Evolutionary conservation across 2,797 vertebrate species (phyloP).

Genomic region (Tragelaphus eurycerus): DNA sequence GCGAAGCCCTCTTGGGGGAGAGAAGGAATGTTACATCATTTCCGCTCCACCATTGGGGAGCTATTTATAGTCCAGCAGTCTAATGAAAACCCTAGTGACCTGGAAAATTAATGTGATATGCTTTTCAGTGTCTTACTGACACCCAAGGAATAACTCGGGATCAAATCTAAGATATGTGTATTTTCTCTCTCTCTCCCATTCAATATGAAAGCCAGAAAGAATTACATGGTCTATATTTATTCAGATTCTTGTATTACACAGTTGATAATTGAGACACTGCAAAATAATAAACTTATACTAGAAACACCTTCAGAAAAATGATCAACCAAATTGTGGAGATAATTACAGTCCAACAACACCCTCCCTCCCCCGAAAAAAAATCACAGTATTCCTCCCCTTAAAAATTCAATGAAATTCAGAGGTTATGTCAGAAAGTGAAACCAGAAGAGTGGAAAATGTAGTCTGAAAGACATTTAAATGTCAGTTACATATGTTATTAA

Average conservation of each 20-base stretch:
- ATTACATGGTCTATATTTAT: neutral
- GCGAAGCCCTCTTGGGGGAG: neutral
- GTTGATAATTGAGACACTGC: neutral
- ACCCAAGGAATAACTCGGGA: slow-evolving; percentile 29
- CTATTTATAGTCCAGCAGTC: slow-evolving; percentile 45
- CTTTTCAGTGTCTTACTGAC: slow-evolving; percentile 40
- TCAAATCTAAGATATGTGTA: slow-evolving; percentile 28
- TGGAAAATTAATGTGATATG: slow-evolving; percentile 16
- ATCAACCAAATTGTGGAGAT: neutral
- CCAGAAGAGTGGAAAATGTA: neutral
- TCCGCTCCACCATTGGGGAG: neutral
- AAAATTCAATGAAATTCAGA: slow-evolving; percentile 37
- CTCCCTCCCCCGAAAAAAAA: neutral
- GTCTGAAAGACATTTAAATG: slow-evolving; percentile 22
- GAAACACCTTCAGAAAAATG: slow-evolving; percentile 11
- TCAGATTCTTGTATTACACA: neutral
- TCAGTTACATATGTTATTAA: slow-evolving; percentile 4
- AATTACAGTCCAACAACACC: neutral
- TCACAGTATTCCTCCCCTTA: neutral
- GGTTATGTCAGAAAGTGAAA: slow-evolving; percentile 29
- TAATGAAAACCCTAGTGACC: slow-evolving; percentile 53
- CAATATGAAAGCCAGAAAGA: slow-evolving; percentile 2
- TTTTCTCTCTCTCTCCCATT: neutral
- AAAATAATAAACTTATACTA: neutral
- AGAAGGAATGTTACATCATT: neutral